Base-by-base conservation (phyloP, 1,140 invertebrate genomes). In the Pseudomyrmex pallidus region DNA sequence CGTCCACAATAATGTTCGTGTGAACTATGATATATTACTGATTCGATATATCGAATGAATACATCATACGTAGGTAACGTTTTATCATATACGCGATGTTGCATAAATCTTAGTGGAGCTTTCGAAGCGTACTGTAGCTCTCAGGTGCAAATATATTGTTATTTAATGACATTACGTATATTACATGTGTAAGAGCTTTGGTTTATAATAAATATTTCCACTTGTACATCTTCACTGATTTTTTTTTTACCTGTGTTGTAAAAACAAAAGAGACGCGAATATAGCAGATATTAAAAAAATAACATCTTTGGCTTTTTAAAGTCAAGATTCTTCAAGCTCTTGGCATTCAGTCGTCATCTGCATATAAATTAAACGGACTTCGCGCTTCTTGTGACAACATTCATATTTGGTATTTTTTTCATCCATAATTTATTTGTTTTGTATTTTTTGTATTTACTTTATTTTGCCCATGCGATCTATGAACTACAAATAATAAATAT, bases 191-290 rank as follows among this genome's bases (percentile, higher is more conserved):
- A 74, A 82, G 35, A 35, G 46, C 44, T 82, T 74, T 74, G 46
- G 68, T 93, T 92, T 93, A 92, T 92, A 93, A 93, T 92, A 93
- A 93, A 93, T 87, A 89, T 93, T 92, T 90, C 90, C 91, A 93
- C 90, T 91, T 93, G 87, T 20, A 62, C 3, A 70, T 57, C 7
- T 15, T 22, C 35, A 35, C 5, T 35, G 35, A 13, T 35, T 13
- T 48, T 48, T 25, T 8, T 61, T 61, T 20, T 35, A 35, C 35
- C 35, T 35, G 35, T 7, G 35, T 35, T 35, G 35, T 35, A 35
- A 35, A 35, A 35, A 35, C 35, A 35, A 0, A 35, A 35, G 35
- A 35, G 35, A 35, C 35, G 35, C 35, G 7, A 35, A 35, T 35
- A 35, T 35, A 35, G 35, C 7, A 35, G 35, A 35, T 35, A 7